phyloP scores from a whole-genome alignment of 2,797 vertebrate genomes.

The Trachops cirrhosus region DNA sequence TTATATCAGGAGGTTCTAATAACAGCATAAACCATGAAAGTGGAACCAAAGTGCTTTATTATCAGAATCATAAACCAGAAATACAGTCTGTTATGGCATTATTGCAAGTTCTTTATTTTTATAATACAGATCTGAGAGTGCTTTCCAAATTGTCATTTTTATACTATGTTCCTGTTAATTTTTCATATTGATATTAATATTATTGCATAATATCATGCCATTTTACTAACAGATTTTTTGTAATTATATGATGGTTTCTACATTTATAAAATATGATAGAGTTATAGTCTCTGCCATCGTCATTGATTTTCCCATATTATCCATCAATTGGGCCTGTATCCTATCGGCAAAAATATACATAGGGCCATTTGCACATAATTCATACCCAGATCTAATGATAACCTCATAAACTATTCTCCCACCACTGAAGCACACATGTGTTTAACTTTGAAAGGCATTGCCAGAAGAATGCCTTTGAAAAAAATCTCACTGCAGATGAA shows the following conservation, averaged over 20 bases:
- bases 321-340: conserved; percentile 17
- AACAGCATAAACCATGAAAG: conserved; percentile 66
- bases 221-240: conserved; percentile 37
- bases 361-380: not conserved
- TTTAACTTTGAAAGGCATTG: conserved; percentile 56
- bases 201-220: conserved; percentile 51
- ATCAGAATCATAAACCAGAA: conserved; percentile 68
- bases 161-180: conserved; percentile 53
- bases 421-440: conserved; percentile 51
- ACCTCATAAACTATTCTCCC: conserved; percentile 46
- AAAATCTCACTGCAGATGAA: conserved; percentile 51
- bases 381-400: conserved; percentile 11
- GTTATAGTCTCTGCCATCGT: not conserved
- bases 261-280: conserved; percentile 19
- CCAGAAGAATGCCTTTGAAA: conserved; percentile 70
- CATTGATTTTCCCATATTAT: conserved; percentile 45
- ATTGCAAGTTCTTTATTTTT: conserved; percentile 67
- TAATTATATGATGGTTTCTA: conserved; percentile 34
- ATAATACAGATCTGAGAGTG: conserved; percentile 46
- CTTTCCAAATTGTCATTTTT: conserved; percentile 63
- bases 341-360: conserved; percentile 12
- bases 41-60: conserved; percentile 70
- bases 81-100: conserved; percentile 60
- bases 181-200: conserved; percentile 56
- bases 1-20: conserved; percentile 65